These are phyloP conservation scores for Atlantisia rogersi DNA, from an alignment of 2,113 vertebrate genomes.

Conservation along the genomic window DNA sequence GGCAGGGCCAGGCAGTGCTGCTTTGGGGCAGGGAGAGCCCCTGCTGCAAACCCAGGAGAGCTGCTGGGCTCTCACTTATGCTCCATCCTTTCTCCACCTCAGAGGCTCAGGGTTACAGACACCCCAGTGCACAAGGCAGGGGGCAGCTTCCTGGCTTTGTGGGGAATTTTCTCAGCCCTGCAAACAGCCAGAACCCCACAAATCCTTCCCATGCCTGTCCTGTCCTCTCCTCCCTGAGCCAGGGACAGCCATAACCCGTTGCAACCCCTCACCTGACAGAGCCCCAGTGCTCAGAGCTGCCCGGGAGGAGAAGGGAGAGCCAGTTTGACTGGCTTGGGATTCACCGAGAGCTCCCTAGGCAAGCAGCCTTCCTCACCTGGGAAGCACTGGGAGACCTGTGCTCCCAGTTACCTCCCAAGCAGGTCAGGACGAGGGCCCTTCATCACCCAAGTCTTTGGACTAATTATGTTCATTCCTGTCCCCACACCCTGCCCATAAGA, in stretches of 20 bases:
- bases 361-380: not conserved
- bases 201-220: not conserved
- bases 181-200: not conserved
- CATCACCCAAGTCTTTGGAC: slow-evolving; percentile 14
- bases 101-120: not conserved
- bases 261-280: not conserved
- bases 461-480: slow-evolving; percentile 57
- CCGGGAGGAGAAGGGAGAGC: not conserved
- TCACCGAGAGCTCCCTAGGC: not conserved
- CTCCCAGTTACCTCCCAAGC: slow-evolving; percentile 46
- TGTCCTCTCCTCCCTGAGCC: not conserved
- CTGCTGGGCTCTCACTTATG: not conserved
- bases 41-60: not conserved
- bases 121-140: not conserved
- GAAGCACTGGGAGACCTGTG: not conserved
- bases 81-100: not conserved
- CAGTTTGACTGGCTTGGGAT: slow-evolving; percentile 36
- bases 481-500: slow-evolving; percentile 51
- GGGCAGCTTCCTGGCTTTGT: not conserved
- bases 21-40: not conserved
- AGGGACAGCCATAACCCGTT: not conserved
- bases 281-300: not conserved
- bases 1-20: not conserved
- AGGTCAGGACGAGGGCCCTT: slow-evolving; percentile 42
- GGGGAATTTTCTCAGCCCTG: not conserved